Evolutionary conservation across 92 coral and sea anemone genomes (phyloP), one percentile per base, ranked within the genome.

Genomic region (Actinernus sp.): DNA sequence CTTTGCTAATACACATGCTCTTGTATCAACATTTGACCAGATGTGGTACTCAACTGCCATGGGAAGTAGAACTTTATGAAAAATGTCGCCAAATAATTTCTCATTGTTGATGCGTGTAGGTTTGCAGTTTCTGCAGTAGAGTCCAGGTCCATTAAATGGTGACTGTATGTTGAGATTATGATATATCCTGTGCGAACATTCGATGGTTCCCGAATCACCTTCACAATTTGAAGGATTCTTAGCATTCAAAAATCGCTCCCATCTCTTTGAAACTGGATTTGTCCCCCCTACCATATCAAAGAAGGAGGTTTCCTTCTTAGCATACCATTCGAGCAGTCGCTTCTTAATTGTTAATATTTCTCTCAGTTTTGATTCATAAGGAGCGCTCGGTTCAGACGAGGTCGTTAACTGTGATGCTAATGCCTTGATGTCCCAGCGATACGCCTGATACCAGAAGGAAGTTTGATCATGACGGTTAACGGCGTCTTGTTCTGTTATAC

Each of bases 381-480:
- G 41, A 6, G 41, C 8, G 41, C 41, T 34, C 14, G 41, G 41
- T 34, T 34, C 41, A 6, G 6, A 6, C 14, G 6, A 6, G n/a
- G n/a, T n/a, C n/a, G n/a, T n/a, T n/a, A n/a, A n/a, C n/a, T n/a
- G n/a, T n/a, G n/a, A n/a, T n/a, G n/a, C n/a, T n/a, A n/a, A n/a
- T 14, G 6, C 73, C 19, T 65, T 47, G 3, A 51, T 11, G 23
- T 58, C 49, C 73, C 73, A 65, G n/a, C 73, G 23, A 36, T 11
- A 65, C 7, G 83, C 63, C 37, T 64, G 63, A 30, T 49, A 23
- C 83, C 83, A 63, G 52, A 45, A 52, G 49, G 17, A 31, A 8
- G 23, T 7, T 49, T 65, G 73, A 24, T 65, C 61, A 7, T 21
- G 22, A 2, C 52, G 73, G 11, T 36, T 25, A 18, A 65, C 49